phyloP scores from a whole-genome alignment of 2,797 vertebrate species.

The Orientallactaga sibirica region DNA sequence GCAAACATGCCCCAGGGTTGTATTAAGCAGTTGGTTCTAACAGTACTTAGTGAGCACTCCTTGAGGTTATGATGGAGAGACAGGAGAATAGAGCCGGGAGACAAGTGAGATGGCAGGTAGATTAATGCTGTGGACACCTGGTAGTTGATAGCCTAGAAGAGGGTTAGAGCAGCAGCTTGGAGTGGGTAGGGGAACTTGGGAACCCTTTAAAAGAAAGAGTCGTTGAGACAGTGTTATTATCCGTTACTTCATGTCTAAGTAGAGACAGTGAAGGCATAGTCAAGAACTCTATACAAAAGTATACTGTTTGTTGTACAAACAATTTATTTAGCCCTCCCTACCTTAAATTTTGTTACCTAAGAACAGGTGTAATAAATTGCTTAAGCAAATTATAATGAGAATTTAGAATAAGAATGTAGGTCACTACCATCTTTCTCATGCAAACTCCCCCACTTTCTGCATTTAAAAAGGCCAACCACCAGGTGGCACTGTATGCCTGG shows the following conservation, averaged over 20 bases:
- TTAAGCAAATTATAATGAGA: not conserved
- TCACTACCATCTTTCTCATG: not conserved
- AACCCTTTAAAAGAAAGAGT: slow-evolving; percentile 24
- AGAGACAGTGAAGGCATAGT: not conserved
- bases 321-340: slow-evolving; percentile 36
- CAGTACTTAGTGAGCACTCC: not conserved
- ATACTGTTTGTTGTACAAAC: slow-evolving; percentile 28
- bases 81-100: not conserved
- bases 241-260: not conserved
- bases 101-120: not conserved
- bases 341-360: slow-evolving; percentile 35
- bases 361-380: not conserved
- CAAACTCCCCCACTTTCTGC: not conserved
- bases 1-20: not conserved
- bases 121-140: not conserved
- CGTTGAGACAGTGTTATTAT: not conserved
- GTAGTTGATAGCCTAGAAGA: not conserved
- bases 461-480: slow-evolving; percentile 41
- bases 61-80: not conserved
- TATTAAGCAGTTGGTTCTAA: not conserved
- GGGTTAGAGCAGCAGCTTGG: not conserved
- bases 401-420: not conserved
- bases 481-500: slow-evolving; percentile 56
- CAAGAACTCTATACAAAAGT: slow-evolving; percentile 10
- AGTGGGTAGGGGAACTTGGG: not conserved